Evolutionary conservation across 2,797 vertebrate species (phyloP), one percentile per base, ranked within the genome.

Genomic region (Microctenopoma lineatum): DNA sequence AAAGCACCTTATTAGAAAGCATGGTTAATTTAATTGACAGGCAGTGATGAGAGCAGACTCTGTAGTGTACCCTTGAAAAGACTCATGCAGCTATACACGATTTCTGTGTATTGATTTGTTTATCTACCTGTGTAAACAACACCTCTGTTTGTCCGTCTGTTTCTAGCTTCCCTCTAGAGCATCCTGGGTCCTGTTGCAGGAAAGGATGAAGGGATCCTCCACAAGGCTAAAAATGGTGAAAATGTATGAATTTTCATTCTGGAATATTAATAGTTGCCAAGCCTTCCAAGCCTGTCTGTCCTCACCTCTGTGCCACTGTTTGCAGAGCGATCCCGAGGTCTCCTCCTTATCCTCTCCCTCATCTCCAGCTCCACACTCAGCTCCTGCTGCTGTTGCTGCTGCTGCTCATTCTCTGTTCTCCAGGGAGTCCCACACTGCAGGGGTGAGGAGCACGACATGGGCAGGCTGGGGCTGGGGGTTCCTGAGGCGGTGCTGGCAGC

Each of bases 151-250:
- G 84, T 46, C 77, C 44, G 0, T 86, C 76, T 25, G 29, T 66
- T 52, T 87, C 87, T 50, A 42, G 4, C 56, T 86, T 90, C 39
- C 71, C 73, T 73, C 47, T 84, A 7, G 67, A 66, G 72, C 85
- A 89, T 88, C 91, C 92, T 48, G 89, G 73, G 60, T 94, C 94
- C 92, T 93, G 93, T 92, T 94, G 94, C 93, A 95, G 92, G 92
- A 94, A 95, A 0, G 92, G 93, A 93, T 95, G 94, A 54, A 94
- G 91, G 62, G 92, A 77, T 83, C 76, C 89, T 47, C 83, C 89
- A 65, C 89, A 84, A 46, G 88, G 66, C 91, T 94, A 70, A 69
- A 10, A 73, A 77, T 26, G 7, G 36, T 13, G 45, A 51, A 65
- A 65, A 27, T 18, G 11, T 8, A 29, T 60, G 27, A 45, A 50